Conservation (phyloP, 1,140 invertebrate genomes). For the Calephelis virginiensis region DNA sequence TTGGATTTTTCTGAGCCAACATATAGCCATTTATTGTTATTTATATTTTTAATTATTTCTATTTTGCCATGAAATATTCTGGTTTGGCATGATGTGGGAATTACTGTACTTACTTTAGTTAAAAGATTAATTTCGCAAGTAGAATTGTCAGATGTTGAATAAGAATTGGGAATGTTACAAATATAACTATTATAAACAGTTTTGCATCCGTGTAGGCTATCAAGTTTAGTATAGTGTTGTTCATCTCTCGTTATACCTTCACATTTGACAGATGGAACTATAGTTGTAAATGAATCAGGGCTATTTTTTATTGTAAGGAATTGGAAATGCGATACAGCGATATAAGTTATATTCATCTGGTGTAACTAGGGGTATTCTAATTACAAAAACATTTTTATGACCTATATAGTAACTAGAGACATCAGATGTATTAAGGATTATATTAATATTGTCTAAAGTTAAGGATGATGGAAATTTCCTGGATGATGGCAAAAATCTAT, state of each 20-base stretch:
- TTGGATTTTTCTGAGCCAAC: too few species aligned
- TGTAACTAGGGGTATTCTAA: not conserved
- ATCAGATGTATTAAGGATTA: not conserved
- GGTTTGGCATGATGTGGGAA: not conserved
- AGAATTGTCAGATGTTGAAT: too few species aligned
- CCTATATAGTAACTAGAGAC: not conserved
- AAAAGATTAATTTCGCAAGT: not conserved
- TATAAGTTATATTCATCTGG: not conserved
- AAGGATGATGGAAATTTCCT: not conserved
- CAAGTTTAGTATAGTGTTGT: not conserved
- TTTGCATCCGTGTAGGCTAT: not conserved
- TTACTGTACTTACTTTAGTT: not conserved
- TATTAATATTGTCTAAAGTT: not conserved
- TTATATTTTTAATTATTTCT: not conserved
- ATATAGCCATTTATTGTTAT: slow-evolving; percentile 5
- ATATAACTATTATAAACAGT: not conserved
- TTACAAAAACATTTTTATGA: not conserved
- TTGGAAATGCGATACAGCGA: not conserved
- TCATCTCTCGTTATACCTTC: not conserved
- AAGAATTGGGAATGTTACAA: too few species aligned
- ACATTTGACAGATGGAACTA: not conserved
- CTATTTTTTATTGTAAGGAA: not conserved
- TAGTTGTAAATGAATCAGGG: not conserved
- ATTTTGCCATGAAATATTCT: too few species aligned
- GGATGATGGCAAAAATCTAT: not conserved